Evolutionary conservation across 2,797 vertebrate genomes (phyloP), one percentile per base, ranked within the genome.

Genomic region (Cercopithecus neglectus): DNA sequence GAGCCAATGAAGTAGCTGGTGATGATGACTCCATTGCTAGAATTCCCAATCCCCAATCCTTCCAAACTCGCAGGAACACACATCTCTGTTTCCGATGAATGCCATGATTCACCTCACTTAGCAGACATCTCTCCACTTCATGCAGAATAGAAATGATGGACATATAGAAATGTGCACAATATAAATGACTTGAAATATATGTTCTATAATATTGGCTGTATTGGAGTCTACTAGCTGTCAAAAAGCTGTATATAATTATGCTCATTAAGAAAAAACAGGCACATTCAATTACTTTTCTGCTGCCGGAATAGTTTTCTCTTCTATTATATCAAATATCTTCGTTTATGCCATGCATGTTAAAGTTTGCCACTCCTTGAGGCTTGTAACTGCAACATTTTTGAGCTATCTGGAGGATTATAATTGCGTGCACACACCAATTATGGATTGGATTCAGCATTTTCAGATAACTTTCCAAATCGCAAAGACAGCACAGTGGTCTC

Each of bases 381-480:
- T 98, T 99, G 98, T 98, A 99, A 99, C 98, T 98, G 98, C 98
- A 99, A 99, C 98, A 98, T 98, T 99, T 94, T 98, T 98, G 98
- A 98, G 99, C 99, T 99, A 99, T 99, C 99, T 99, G 98, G 99
- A 99, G 99, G 99, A 98, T 99, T 98, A 98, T 99, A 99, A 99
- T 99, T 99, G 99, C 98, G 97, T 99, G 99, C 99, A 98, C 98
- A 99, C 99, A 99, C 99, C 99, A 99, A 99, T 99, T 99, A 99
- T 99, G 97, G 99, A 99, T 99, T 98, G 98, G 98, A 98, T 99
- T 98, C 98, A 98, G 98, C 98, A 97, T 98, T 98, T 99, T 98
- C 98, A 98, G 98, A 98, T 97, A 97, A 97, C 98, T 99, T 99
- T 97, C 97, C 98, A 99, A 99, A 99, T 99, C 99, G 99, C 98